Evolutionary conservation across 23 tunicate genomes (phyloP), one percentile per base, ranked within the genome.

Genomic region (Trididemnum clinides): DNA sequence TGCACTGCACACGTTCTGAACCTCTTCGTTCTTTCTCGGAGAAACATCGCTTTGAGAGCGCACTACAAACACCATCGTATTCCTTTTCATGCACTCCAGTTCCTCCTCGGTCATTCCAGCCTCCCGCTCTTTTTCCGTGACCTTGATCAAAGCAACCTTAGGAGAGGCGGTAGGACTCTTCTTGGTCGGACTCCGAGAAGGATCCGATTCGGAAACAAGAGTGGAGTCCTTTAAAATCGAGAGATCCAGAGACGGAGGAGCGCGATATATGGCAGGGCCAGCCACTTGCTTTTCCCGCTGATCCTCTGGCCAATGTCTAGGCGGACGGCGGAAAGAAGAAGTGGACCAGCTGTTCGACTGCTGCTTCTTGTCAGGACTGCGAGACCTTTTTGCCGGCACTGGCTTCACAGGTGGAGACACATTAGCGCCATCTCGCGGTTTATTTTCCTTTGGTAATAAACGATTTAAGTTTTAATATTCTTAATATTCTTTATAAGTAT

Each of bases 31-130:
- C 27, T 78, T 78, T 10, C 28, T 15, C 2, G 83, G 26, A 51
- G 83, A 84, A 0, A 44, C 71, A 33, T 85, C 95, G 49, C 89
- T 90, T 34, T 83, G 89, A 7, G 95, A 90, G 37, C 95, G 81
- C 20, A 90, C 95, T 18, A 90, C 95, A 37, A 33, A 90, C 12
- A 85, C 86, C 66, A 84, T 27, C 6, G 93, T 84, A 39, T 84
- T 89, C 23, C 78, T 78, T 33, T 83, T 73, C 51, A 88, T 23
- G 35, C 85, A 82, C 32, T 85, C 28, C 30, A 33, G 64, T 30
- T 33, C 82, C 12, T 22, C 70, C 26, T 72, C 76, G 20, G 39
- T 50, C 49, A 72, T 58, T 19, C 26, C 77, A 33, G n/a, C 30
- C 21, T 62, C 77, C 51, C 36, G 31, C 44, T 64, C 89, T 71